Percentiles rank a stretch among this genome's conserved stretches.
Evolutionary conservation across 2,113 vertebrate genomes (phyloP).

Genomic region (Tupaia tana): DNA sequence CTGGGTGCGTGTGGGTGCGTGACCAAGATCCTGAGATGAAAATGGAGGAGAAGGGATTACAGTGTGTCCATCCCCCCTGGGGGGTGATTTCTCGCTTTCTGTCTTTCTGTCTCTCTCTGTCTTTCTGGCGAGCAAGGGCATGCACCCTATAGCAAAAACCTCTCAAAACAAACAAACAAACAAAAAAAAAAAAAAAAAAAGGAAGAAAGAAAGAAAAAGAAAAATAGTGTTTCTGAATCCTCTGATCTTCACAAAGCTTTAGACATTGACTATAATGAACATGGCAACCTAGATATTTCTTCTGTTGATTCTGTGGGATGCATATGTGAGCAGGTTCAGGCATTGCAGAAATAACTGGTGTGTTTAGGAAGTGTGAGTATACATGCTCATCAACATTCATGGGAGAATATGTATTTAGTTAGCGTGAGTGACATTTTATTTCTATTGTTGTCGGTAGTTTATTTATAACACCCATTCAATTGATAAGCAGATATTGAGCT

Average conservation of each 20-base stretch:
- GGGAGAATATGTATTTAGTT: neutral
- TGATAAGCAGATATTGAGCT: neutral
- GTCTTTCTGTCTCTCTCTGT: too few relatives aligned
- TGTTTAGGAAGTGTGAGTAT: neutral
- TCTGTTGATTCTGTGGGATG: neutral
- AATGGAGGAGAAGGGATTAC: too few relatives aligned
- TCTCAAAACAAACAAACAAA: too few relatives aligned
- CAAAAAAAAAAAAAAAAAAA: too few relatives aligned
- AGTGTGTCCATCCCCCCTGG: too few relatives aligned
- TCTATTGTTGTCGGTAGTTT: neutral
- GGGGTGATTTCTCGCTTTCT: too few relatives aligned
- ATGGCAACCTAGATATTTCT: neutral
- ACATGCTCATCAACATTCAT: neutral
- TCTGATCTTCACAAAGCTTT: neutral
- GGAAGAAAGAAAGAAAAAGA: neutral
- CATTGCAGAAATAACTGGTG: neutral
- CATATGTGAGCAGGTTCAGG: neutral
- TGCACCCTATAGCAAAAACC: too few relatives aligned
- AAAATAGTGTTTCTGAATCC: neutral
- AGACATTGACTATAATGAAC: neutral
- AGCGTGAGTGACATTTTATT: slow-evolving; percentile 31
- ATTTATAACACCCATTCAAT: neutral
- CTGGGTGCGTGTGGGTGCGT: too few relatives aligned
- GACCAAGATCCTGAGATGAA: too few relatives aligned
- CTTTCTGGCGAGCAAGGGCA: too few relatives aligned